These are phyloP conservation scores for Holocentrus rufus DNA, from an alignment of 2,797 vertebrate species.

Conservation along the genomic window DNA sequence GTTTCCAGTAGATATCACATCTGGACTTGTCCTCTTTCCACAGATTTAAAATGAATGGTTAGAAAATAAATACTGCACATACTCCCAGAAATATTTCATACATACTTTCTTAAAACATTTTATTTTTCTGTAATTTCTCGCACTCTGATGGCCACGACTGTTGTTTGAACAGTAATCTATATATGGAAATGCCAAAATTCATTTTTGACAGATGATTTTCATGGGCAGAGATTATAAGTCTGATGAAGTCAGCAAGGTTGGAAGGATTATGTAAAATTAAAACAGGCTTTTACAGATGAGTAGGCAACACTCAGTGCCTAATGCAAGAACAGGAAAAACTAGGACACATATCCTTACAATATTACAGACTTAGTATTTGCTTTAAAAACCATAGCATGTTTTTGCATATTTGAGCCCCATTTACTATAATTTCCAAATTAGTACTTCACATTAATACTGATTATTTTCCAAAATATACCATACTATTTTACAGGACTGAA, in stretches of 20 bases:
- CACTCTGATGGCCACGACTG: no score
- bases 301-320: background rate
- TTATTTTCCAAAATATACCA: no score
- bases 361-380: constrained; percentile 25
- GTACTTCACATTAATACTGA: no score
- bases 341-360: constrained; percentile 15
- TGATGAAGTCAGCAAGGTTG: no score
- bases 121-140: background rate
- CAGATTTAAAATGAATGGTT: background rate
- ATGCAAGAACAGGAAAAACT: constrained; percentile 10
- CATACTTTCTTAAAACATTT: background rate
- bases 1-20: background rate
- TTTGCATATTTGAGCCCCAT: no score
- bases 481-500: no score
- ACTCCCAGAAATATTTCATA: background rate
- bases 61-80: background rate
- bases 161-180: no score
- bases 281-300: background rate
- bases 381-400: background rate
- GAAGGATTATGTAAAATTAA: no score
- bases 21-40: background rate
- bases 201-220: no score
- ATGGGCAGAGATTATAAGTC: no score
- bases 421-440: no score
- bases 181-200: no score